A percentile compares a stretch with the other conserved stretches of the same genome.
phyloP scores from a whole-genome alignment of 2,113 vertebrate genomes.

The Choloepus hoffmanni region DNA sequence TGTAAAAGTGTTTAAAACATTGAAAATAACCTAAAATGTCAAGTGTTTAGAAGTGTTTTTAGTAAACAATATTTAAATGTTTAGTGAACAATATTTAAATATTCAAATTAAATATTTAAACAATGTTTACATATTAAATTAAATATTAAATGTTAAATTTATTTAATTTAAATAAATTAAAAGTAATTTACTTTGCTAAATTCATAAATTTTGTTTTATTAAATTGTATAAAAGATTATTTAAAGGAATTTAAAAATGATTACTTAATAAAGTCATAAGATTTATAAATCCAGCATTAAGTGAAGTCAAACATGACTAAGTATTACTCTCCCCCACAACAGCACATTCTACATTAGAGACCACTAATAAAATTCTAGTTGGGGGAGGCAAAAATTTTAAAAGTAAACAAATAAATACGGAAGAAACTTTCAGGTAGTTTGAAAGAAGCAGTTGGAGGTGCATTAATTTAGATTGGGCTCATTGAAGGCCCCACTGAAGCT shows the following conservation, averaged over 20 bases:
- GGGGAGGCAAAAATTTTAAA: neutral
- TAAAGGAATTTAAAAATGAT: neutral
- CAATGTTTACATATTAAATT: no score
- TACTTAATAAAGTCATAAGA: conserved; percentile 1
- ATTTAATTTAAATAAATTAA: no score
- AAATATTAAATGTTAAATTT: no score
- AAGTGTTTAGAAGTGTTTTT: neutral
- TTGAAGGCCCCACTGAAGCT: neutral
- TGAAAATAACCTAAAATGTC: conserved; percentile 26
- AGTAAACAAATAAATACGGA: neutral
- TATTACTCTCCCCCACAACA: neutral
- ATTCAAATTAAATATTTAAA: no score
- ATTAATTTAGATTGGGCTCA: neutral
- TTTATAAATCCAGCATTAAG: neutral
- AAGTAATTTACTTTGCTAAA: neutral
- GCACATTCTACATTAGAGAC: neutral
- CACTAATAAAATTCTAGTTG: conserved; percentile 7
- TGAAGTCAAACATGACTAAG: neutral
- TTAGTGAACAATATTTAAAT: neutral
- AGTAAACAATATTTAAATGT: neutral
- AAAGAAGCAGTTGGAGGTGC: neutral
- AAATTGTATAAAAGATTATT: neutral
- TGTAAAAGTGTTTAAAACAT: neutral
- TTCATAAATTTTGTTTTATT: conserved; percentile 30
- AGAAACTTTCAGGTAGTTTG: neutral